A percentile compares a stretch with the other conserved stretches of the same genome.
phyloP scores from a whole-genome alignment of 2,797 vertebrate genomes.

The Allobates femoralis region DNA sequence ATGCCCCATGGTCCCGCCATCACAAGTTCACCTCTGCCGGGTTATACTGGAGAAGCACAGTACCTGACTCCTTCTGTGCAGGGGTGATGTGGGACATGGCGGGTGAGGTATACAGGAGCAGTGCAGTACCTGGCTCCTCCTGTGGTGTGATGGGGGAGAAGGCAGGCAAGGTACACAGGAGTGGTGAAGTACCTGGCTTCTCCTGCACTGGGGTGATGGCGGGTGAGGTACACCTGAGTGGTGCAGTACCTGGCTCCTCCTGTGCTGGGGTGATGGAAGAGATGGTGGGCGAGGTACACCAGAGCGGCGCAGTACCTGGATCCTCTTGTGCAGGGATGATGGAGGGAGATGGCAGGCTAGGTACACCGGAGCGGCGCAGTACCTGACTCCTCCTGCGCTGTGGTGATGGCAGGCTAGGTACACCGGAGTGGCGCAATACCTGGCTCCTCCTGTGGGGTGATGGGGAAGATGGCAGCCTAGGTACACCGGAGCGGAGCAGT shows the following conservation, averaged over 20 bases:
- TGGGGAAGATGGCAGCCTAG: slow-evolving; percentile 68
- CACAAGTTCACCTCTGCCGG: no score
- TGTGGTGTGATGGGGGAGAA: slow-evolving; percentile 70
- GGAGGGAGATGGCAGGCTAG: slow-evolving; percentile 69
- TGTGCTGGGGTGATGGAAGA: slow-evolving; percentile 71
- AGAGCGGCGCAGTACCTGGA: slow-evolving; percentile 64
- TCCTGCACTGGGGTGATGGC: slow-evolving; percentile 71
- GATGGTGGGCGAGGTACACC: slow-evolving; percentile 67
- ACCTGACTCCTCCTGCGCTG: slow-evolving; percentile 68
- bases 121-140: slow-evolving; percentile 67
- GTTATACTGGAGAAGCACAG: neutral
- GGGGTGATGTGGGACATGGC: slow-evolving; percentile 71
- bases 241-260: slow-evolving; percentile 67
- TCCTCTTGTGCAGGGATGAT: slow-evolving; percentile 67
- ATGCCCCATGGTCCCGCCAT: no score
- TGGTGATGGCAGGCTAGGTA: slow-evolving; percentile 66
- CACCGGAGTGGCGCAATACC: slow-evolving; percentile 63
- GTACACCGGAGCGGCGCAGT: slow-evolving; percentile 10
- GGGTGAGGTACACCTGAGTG: neutral
- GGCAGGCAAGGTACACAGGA: slow-evolving; percentile 59
- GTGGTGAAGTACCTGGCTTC: slow-evolving; percentile 65
- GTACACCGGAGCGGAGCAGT: slow-evolving; percentile 9
- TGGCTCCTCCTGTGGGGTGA: slow-evolving; percentile 66
- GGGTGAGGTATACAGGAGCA: slow-evolving; percentile 65
- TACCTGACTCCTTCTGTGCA: slow-evolving; percentile 67